Conservation (phyloP, 2,888 invertebrate genomes). For the Ophion slaviceki region DNA sequence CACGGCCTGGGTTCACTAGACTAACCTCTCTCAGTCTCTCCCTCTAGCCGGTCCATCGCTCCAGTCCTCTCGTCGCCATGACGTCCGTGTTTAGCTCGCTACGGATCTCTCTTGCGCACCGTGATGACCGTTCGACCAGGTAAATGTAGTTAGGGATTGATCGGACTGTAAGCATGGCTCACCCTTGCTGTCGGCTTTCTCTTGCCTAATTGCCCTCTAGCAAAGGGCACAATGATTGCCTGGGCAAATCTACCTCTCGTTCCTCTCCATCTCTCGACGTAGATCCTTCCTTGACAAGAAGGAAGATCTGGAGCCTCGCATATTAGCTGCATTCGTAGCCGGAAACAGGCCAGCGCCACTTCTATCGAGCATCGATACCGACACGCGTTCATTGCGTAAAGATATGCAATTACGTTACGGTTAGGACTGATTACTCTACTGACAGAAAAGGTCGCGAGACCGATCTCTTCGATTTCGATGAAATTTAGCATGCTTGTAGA, state of each 20-base stretch:
- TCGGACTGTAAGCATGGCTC: slow-evolving; percentile 74
- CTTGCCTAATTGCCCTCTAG: slow-evolving; percentile 71
- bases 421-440: too few species aligned
- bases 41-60: slow-evolving; percentile 9
- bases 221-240: slow-evolving; percentile 53
- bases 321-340: slow-evolving; percentile 6
- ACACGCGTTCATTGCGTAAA: too few species aligned
- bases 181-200: slow-evolving; percentile 41
- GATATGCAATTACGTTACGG: too few species aligned
- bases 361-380: not conserved
- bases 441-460: too few species aligned
- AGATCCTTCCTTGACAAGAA: slow-evolving; percentile 63
- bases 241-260: slow-evolving; percentile 60
- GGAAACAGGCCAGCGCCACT: slow-evolving; percentile 10
- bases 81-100: slow-evolving; percentile 65
- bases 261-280: slow-evolving; percentile 30
- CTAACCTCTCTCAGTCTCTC: slow-evolving; percentile 29
- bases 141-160: slow-evolving; percentile 80
- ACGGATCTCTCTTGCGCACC: slow-evolving; percentile 54
- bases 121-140: slow-evolving; percentile 72
- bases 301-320: slow-evolving; percentile 33
- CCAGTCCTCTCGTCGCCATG: slow-evolving; percentile 65
- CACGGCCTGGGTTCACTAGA: slow-evolving; percentile 49
- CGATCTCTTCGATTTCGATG: too few species aligned
- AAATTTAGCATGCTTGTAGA: too few species aligned